phyloP scores from a whole-genome alignment of 2,888 invertebrate genomes.

The Embidobia sp. region DNA sequence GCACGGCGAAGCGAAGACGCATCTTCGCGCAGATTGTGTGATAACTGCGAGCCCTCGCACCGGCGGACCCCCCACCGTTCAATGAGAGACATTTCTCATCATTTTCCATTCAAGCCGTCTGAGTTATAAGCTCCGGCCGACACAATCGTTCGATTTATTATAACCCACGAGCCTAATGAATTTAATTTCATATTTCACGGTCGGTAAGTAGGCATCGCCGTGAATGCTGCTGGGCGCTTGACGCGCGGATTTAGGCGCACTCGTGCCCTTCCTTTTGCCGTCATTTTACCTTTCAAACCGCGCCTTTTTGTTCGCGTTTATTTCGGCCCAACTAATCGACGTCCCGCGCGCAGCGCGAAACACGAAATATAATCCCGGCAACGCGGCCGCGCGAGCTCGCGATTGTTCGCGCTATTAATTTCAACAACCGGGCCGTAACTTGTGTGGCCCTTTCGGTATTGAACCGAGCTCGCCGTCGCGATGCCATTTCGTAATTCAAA shows the following conservation, averaged over 20 bases:
- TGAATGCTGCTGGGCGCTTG: constrained; percentile 67
- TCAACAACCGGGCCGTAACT: constrained; percentile 38
- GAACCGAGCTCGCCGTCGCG: too few species aligned
- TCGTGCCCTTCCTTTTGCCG: constrained; percentile 31
- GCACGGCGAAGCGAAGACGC: constrained; percentile 64
- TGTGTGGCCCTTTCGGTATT: constrained; percentile 41
- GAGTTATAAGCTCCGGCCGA: constrained; percentile 77
- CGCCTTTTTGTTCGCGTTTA: constrained; percentile 38
- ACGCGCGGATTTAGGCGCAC: constrained; percentile 62
- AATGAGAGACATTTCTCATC: constrained; percentile 81
- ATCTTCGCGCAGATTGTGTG: constrained; percentile 72
- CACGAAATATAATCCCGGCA: constrained; percentile 42
- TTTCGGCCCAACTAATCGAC: constrained; percentile 56
- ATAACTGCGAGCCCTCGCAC: constrained; percentile 71
- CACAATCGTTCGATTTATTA: constrained; percentile 80
- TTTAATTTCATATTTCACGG: constrained; percentile 81
- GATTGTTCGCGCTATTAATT: constrained; percentile 57
- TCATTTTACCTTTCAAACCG: constrained; percentile 48
- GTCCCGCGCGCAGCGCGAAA: constrained; percentile 36
- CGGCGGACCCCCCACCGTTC: constrained; percentile 79
- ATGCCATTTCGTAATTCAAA: background rate
- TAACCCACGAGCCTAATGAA: constrained; percentile 79
- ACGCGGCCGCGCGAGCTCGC: too few species aligned
- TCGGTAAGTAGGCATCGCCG: constrained; percentile 76
- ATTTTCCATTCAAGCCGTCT: constrained; percentile 79